Base-by-base conservation (phyloP, 2,888 invertebrate species). In the Tinea pellionella region DNA sequence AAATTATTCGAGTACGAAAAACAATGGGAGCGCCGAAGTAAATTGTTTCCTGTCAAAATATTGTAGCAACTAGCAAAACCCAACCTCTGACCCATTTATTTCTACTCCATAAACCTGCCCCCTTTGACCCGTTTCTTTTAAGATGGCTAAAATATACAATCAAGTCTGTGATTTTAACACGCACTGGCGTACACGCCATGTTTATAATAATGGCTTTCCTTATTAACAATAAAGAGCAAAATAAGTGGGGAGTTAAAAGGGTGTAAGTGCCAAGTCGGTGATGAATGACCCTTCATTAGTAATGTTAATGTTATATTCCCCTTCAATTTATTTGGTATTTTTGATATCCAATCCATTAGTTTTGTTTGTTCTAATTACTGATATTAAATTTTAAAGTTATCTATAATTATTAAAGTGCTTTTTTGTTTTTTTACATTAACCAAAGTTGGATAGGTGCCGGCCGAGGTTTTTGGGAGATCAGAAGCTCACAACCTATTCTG, bases 81-180 rank as follows among this genome's bases (percentile, higher is more conserved):
- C 47, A 15, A 47, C 47, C 47, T 47, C 47, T 47, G 47, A 47
- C 47, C 47, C 13, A 47, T 47, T 47, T 47, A 37, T 37, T n/a
- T 42, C 16, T 15, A 16, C n/a, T 16, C 2, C 47, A 47, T 47
- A 16, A 47, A 47, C 2, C 2, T 15, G 13, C 3, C 13, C 47
- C 47, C 16, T 16, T 47, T 15, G 11, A 37, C 37, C 47, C 47
- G 12, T 47, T 47, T 47, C 16, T n/a, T 37, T 47, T 16, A 47
- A 47, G 47, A 16, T n/a, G n/a, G 47, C 47, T 47, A 47, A 15
- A 47, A 16, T 47, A 47, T 15, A 47, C 47, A 47, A n/a, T 37
- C 37, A 37, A 13, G 47, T 59, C 24, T 18, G 59, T 59, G 59
- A 42, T 43, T 59, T 29, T 59, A 47, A 59, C 59, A 59, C 59